Evolutionary conservation across 2,888 invertebrate genomes (phyloP).

Genomic region (Acleris sparsana): DNA sequence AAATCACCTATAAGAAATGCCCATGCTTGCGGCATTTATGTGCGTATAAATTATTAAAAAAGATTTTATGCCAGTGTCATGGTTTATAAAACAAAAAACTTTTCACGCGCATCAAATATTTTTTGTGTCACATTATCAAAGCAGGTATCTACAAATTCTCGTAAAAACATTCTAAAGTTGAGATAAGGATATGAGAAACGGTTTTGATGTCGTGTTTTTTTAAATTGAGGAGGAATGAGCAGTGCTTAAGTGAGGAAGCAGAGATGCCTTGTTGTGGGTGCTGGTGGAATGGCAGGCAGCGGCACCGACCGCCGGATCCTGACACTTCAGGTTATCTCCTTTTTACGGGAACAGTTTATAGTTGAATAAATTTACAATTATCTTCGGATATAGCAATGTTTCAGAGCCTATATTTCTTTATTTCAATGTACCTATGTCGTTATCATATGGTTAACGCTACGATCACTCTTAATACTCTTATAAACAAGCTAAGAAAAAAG

Average conservation of each 20-base stretch:
- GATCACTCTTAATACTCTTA: too few relatives aligned
- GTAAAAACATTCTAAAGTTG: conserved; percentile 5
- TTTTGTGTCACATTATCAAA: conserved; percentile 12
- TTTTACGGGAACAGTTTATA: neutral
- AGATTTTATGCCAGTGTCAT: conserved; percentile 10
- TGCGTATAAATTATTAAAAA: neutral
- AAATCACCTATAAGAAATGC: conserved; percentile 12
- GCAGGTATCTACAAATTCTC: neutral
- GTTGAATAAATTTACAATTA: too few relatives aligned
- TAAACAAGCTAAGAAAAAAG: too few relatives aligned
- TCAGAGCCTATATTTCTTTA: too few relatives aligned
- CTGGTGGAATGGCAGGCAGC: conserved; percentile 80
- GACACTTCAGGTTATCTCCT: conserved; percentile 63
- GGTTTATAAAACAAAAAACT: conserved; percentile 22
- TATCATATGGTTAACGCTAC: too few relatives aligned
- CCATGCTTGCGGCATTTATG: conserved; percentile 10
- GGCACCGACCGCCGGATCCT: conserved; percentile 75
- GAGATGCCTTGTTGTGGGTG: conserved; percentile 79
- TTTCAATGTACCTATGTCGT: too few relatives aligned
- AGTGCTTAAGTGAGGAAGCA: conserved; percentile 38
- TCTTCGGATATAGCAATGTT: too few relatives aligned
- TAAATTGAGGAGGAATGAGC: conserved; percentile 48
- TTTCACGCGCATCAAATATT: conserved; percentile 16
- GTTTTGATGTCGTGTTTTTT: conserved; percentile 41
- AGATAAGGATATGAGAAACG: neutral